A percentile compares a stretch with the other conserved stretches of the same genome.
Evolutionary conservation across 2,113 vertebrate species (phyloP).

Genomic region (Donacobius atricapilla): DNA sequence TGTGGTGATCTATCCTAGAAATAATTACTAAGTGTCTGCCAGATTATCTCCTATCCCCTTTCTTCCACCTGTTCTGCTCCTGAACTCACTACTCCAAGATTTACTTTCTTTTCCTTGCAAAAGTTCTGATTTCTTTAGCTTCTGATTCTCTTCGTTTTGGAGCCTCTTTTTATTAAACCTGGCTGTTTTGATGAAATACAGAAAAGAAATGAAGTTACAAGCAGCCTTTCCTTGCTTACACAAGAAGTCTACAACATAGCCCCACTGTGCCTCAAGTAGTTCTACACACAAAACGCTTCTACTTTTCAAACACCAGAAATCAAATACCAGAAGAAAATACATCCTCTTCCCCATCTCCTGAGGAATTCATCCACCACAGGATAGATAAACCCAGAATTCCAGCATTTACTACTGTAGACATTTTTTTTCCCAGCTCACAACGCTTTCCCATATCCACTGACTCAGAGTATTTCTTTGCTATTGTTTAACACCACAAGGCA

Average conservation of each 20-base stretch:
- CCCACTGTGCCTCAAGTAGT: background rate
- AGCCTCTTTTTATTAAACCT: background rate
- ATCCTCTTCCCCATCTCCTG: background rate
- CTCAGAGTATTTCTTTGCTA: background rate
- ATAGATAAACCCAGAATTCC: background rate
- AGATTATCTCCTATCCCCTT: background rate
- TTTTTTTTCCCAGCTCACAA: background rate
- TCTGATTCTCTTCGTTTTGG: background rate
- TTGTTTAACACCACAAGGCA: conserved; percentile 14
- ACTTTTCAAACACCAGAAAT: background rate
- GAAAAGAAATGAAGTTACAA: background rate
- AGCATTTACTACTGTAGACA: background rate
- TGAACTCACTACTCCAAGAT: background rate
- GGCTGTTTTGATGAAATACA: background rate
- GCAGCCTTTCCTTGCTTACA: background rate
- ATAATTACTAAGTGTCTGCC: background rate
- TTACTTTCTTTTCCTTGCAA: background rate
- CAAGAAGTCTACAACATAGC: background rate
- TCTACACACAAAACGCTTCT: background rate
- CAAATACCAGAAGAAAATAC: background rate
- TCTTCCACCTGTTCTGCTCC: background rate
- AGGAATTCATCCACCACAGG: background rate
- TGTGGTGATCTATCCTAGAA: background rate
- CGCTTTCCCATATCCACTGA: background rate
- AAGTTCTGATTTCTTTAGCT: background rate